Base-by-base conservation (phyloP, 2,797 vertebrate species). In the Hyperoplus lanceolatus region DNA sequence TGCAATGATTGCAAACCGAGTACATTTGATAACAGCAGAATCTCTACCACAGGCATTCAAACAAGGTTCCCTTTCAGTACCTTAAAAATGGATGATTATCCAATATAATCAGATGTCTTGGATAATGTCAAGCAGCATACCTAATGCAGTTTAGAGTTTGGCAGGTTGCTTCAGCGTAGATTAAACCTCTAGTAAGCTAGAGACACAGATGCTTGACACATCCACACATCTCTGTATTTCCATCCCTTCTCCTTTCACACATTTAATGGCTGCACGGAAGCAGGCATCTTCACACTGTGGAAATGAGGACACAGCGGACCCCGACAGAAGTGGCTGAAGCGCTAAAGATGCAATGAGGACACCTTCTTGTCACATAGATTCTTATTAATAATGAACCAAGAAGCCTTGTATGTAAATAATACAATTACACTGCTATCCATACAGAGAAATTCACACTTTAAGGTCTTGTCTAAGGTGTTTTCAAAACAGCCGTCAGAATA, bases 121-220 rank as follows among this genome's bases (percentile, higher is more conserved):
- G 51, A 73, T 66, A 29, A 75, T 75, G 60, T 77, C 42, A 56
- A 64, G 46, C 69, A 10, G 76, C 77, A 73, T 57, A 68, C 75
- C 64, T 75, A 81, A 88, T 69, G 53, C 79, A 74, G 70, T 46
- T 14, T 72, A 76, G 53, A 50, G 15, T 78, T 81, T 86, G 73
- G 64, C 76, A 71, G 55, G 54, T 42, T 65, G 64, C 38, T 71
- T 57, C 54, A 14, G 53, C 7, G 5, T 46, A 73, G 56, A 86
- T 85, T 68, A 84, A 87, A 84, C 63, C 74, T 84, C 5, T 63
- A 80, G 65, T 72, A 72, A 74, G 61, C 64, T 46, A 1, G 2
- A 83, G 58, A 82, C 63, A 84, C 77, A 81, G 42, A 86, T 39
- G 70, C 66, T 58, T 65, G 43, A 80, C 75, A 84, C 73, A 51